phyloP scores from a whole-genome alignment of 2,113 vertebrate species.

The Eolophus roseicapilla region DNA sequence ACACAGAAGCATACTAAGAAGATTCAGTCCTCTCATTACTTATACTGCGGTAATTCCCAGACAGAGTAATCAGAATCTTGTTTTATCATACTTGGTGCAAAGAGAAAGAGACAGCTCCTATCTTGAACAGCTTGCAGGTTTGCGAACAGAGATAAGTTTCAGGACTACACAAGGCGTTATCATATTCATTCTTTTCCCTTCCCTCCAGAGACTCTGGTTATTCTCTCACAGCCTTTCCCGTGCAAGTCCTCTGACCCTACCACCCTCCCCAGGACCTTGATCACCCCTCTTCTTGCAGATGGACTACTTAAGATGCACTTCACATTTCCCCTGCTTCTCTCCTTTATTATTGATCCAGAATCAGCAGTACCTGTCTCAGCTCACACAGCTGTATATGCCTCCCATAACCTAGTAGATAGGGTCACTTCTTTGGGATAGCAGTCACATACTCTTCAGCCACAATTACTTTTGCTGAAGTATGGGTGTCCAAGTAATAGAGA shows the following conservation, averaged over 20 bases:
- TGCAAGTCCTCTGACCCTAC: slow-evolving; percentile 9
- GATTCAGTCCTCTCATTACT: not conserved
- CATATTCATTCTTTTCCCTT: slow-evolving; percentile 35
- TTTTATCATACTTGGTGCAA: slow-evolving; percentile 18
- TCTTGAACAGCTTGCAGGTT: slow-evolving; percentile 45
- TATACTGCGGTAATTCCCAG: not conserved
- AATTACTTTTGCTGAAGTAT: not conserved
- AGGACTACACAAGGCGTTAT: slow-evolving; percentile 31
- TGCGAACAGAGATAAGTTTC: slow-evolving; percentile 25
- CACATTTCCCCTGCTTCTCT: not conserved
- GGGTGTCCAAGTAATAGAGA: not conserved
- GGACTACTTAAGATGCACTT: not conserved
- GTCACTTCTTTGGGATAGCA: not conserved
- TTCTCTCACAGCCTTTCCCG: slow-evolving; percentile 41
- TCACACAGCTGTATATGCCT: not conserved
- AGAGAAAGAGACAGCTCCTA: slow-evolving; percentile 29
- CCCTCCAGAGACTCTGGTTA: slow-evolving; percentile 54
- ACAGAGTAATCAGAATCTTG: slow-evolving; percentile 4
- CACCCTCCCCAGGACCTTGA: not conserved
- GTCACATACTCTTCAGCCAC: not conserved
- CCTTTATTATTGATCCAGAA: not conserved
- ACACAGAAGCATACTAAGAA: not conserved
- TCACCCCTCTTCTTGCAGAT: not conserved
- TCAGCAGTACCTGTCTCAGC: not conserved
- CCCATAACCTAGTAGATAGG: not conserved